These are phyloP conservation scores for Lacerta bilineata DNA, from an alignment of 2,797 vertebrate genomes.

Conservation along the genomic window DNA sequence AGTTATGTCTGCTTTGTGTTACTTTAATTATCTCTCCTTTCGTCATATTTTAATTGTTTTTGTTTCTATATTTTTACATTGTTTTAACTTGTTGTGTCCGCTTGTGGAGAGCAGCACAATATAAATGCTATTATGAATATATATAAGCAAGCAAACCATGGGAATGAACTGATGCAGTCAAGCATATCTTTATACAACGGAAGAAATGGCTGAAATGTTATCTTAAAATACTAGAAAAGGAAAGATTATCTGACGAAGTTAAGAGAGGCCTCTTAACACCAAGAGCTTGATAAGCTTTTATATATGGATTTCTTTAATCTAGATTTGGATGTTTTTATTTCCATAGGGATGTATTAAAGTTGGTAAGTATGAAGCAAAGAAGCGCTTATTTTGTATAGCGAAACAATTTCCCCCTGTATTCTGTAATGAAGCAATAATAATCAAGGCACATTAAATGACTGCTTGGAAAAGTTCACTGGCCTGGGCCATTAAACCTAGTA, in stretches of 20 bases:
- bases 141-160: not conserved
- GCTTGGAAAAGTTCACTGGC: conserved; percentile 75
- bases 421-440: conserved; percentile 79
- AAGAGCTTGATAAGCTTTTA: conserved; percentile 4
- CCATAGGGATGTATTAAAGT: conserved; percentile 44
- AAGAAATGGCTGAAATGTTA: not conserved
- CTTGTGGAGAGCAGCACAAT: not conserved
- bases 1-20: not conserved
- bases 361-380: conserved; percentile 53
- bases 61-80: not conserved
- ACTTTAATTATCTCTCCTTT: not conserved
- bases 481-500: conserved; percentile 78
- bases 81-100: not conserved
- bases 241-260: not conserved
- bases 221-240: not conserved
- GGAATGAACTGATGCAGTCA: not conserved
- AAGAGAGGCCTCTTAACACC: not conserved
- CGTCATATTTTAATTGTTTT: not conserved
- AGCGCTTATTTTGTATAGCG: conserved; percentile 56
- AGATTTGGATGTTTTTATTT: conserved; percentile 33
- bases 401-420: conserved; percentile 63
- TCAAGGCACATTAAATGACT: conserved; percentile 79
- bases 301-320: conserved; percentile 34
- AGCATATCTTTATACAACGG: not conserved
- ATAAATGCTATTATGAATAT: not conserved